Evolutionary conservation across 2,113 vertebrate genomes (phyloP), one percentile per base, ranked within the genome.

Genomic region (Myrmecobius fasciatus): DNA sequence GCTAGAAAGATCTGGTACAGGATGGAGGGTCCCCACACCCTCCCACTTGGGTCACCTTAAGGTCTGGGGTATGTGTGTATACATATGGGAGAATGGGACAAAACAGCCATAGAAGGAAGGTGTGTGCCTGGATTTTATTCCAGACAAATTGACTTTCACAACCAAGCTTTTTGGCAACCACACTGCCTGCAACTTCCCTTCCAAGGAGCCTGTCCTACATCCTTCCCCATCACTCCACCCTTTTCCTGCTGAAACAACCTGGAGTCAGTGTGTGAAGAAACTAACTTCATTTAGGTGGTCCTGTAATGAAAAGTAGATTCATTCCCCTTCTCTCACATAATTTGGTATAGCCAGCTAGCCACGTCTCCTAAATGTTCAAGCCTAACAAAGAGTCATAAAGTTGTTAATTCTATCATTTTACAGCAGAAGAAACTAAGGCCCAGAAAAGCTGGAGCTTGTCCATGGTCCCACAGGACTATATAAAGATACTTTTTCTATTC

Each of bases 1-100:
- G 93, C 96, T 96, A 91, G 94, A 97, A 98, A 28, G 89, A 97
- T 98, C 97, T 97, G 96, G 97, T 95, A 95, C 95, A 97, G 97
- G 97, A 97, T 96, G 91, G 14, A 26, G 43, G 54, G 54, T 60
- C 53, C 91, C 97, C 94, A 93, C 94, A 96, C 94, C 95, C 54
- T 94, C 92, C 52, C 11, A 25, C 28, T 31, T 26, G 28, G 89
- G 89, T 89, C 89, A 89, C 25, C 89, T 89, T 31, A 89, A 89
- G 89, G 89, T 7, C 48, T 90, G 25, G 89, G 47, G 10, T 51
- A 49, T 48, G 47, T 47, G 36, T 83, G 17, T 83, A 20, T n/a
- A 10, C 67, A 83, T 14, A 31, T 20, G 47, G 47, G 25, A 90
- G n/a, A 83, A 43, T 83, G 67, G 67, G 43, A 83, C 17, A 20